These are phyloP conservation scores for Macrobrachium nipponense DNA, from an alignment of 1,140 invertebrate genomes.

Conservation along the genomic window DNA sequence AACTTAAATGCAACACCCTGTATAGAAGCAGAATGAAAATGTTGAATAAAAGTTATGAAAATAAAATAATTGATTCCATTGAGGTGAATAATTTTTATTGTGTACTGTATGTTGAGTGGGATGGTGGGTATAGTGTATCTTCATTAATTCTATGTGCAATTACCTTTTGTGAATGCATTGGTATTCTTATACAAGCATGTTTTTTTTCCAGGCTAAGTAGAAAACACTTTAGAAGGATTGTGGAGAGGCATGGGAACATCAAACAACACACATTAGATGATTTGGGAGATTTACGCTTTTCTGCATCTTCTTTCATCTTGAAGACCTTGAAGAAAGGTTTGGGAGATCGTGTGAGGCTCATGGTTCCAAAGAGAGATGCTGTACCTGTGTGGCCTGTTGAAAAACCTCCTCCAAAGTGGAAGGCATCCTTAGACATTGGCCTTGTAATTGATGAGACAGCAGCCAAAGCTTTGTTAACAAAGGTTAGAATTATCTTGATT, in stretches of 20 bases:
- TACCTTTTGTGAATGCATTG: neutral
- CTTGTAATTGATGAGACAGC: constrained; percentile 23
- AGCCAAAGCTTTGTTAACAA: constrained; percentile 39
- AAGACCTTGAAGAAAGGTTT: constrained; percentile 19
- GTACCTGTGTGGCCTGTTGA: constrained; percentile 3
- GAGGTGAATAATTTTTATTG: no score
- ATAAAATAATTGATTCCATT: no score
- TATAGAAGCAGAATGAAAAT: no score
- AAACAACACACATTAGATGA: constrained; percentile 8
- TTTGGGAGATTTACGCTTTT: neutral
- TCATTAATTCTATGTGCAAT: no score
- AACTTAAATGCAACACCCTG: no score
- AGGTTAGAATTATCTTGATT: constrained; percentile 11
- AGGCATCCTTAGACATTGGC: constrained; percentile 15
- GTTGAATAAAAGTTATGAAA: no score
- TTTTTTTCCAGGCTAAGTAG: constrained; percentile 5
- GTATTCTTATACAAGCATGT: neutral
- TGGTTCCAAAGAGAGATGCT: constrained; percentile 23
- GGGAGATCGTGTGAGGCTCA: neutral
- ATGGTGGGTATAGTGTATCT: no score
- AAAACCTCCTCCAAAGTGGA: neutral
- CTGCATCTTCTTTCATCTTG: constrained; percentile 12
- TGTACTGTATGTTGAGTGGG: no score
- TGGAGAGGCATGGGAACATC: neutral
- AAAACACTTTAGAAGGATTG: neutral